These are phyloP conservation scores for Drosophila helvetica DNA, from an alignment of 2,888 invertebrate species.

Conservation along the genomic window DNA sequence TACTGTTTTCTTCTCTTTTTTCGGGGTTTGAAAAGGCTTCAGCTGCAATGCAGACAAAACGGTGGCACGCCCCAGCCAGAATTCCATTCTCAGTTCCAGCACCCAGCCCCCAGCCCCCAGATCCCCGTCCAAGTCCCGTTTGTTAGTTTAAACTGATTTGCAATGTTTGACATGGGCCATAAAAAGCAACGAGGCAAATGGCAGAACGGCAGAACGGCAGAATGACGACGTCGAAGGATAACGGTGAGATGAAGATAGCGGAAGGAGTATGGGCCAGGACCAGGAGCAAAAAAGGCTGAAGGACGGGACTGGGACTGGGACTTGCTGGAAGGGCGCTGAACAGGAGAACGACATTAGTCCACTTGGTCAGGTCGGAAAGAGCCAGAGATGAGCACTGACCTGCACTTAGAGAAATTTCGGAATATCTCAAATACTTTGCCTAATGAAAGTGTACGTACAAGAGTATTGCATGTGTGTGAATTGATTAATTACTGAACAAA, in stretches of 20 bases:
- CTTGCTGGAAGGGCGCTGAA: neutral
- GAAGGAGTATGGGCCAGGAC: slow-evolving; percentile 19
- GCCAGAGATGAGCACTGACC: slow-evolving; percentile 6
- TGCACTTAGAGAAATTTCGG: neutral
- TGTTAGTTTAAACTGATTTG: slow-evolving; percentile 80
- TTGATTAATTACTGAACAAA: too few species aligned
- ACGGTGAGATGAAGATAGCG: slow-evolving; percentile 40
- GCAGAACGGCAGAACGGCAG: slow-evolving; percentile 30
- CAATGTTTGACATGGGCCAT: slow-evolving; percentile 79
- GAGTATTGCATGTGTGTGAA: too few species aligned
- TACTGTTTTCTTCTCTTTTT: neutral
- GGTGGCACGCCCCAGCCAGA: slow-evolving; percentile 54
- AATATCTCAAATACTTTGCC: too few species aligned
- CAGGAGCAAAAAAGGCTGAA: neutral
- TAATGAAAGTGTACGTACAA: too few species aligned
- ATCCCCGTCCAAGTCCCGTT: slow-evolving; percentile 37
- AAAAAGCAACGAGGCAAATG: slow-evolving; percentile 68
- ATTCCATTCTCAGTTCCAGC: neutral
- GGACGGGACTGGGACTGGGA: neutral
- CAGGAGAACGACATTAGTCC: slow-evolving; percentile 35
- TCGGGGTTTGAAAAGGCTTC: slow-evolving; percentile 39
- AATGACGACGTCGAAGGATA: slow-evolving; percentile 47
- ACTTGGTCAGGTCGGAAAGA: slow-evolving; percentile 36
- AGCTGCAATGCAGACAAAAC: slow-evolving; percentile 69
- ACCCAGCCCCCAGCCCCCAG: slow-evolving; percentile 9